Conservation (phyloP, 2,113 vertebrate genomes). For the Notarius quadriscutis region DNA sequence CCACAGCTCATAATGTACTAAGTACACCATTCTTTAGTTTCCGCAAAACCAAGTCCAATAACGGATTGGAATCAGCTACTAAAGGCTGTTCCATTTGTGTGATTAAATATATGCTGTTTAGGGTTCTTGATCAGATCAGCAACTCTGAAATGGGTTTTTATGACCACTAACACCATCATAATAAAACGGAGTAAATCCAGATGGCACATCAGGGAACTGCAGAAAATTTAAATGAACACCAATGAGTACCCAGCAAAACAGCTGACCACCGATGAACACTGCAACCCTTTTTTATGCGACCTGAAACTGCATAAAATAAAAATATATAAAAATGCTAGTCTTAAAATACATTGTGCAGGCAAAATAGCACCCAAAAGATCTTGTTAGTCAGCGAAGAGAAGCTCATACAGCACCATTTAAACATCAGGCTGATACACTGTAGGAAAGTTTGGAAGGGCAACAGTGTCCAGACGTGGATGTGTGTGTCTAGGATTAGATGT, state of each 20-base stretch:
- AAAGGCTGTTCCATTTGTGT: not conserved
- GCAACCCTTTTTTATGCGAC: not conserved
- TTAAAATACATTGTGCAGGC: not conserved
- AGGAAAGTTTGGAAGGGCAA: not conserved
- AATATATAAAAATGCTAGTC: not conserved
- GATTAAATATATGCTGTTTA: not conserved
- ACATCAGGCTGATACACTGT: not conserved
- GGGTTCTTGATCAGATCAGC: not conserved
- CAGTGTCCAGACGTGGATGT: not conserved
- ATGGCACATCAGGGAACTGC: not conserved
- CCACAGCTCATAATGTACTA: not conserved
- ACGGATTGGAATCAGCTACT: not conserved
- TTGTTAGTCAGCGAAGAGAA: not conserved
- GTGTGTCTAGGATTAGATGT: not conserved
- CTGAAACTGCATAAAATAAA: not conserved
- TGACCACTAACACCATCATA: not conserved
- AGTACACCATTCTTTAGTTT: not conserved
- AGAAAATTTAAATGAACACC: not conserved
- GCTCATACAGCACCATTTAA: conserved; percentile 1
- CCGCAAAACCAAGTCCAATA: not conserved
- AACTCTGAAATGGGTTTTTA: conserved; percentile 21
- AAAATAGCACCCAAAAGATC: conserved; percentile 12
- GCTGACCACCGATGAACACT: not conserved
- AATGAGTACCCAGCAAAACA: not conserved
- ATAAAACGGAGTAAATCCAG: not conserved